These are phyloP conservation scores for Urocitellus parryii DNA, from an alignment of 2,113 vertebrate genomes.

Conservation along the genomic window DNA sequence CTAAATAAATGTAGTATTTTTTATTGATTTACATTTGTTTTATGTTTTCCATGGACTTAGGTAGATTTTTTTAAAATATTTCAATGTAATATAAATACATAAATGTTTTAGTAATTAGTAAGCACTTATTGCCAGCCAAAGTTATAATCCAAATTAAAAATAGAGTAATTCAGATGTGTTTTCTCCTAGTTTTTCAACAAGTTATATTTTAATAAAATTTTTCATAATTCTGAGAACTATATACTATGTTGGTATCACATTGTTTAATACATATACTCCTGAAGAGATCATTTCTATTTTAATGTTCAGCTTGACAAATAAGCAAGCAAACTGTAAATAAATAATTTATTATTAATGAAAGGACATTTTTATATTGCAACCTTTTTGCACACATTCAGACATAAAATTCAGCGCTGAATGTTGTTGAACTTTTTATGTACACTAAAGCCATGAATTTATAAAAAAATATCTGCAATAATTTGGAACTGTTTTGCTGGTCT, in stretches of 20 bases:
- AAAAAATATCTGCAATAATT: background rate
- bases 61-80: background rate
- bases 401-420: conserved; percentile 38
- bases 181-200: background rate
- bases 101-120: background rate
- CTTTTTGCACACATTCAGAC: background rate
- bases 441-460: background rate
- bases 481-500: background rate
- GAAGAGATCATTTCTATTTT: conserved; percentile 57
- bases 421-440: conserved; percentile 33
- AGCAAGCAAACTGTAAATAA: background rate
- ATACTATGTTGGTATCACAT: conserved; percentile 4
- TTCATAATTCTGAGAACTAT: conserved; percentile 32
- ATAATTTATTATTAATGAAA: conserved; percentile 28
- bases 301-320: conserved; percentile 56
- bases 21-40: background rate
- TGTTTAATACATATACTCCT: conserved; percentile 39
- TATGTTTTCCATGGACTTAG: background rate
- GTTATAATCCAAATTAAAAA: background rate
- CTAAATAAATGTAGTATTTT: background rate
- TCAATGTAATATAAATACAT: background rate
- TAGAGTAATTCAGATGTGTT: background rate
- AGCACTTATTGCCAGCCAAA: background rate
- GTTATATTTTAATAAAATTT: background rate
- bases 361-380: conserved; percentile 51